Base-by-base conservation (phyloP, 2,113 vertebrate species). In the Prinia subflava region DNA sequence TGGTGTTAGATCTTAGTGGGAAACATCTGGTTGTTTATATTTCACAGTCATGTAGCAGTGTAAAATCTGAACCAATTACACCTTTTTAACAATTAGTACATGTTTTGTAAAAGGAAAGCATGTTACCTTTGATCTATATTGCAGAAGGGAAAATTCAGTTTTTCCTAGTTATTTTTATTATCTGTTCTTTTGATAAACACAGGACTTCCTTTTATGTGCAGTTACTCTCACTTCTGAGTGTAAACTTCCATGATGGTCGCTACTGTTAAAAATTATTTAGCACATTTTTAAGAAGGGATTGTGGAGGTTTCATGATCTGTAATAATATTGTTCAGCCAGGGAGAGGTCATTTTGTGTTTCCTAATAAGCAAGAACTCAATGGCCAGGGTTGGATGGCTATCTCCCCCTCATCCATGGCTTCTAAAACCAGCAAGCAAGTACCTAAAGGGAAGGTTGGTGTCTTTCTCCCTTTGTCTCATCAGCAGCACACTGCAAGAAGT, bases 391-490 rank as follows among this genome's bases (percentile, higher is more conserved):
- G 63, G 86, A 74, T 77, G 27, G 21, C 83, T 33, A 31, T 74
- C 63, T 90, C 47, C 22, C 56, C 64, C 35, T 81, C 71, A 67
- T 90, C 27, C 10, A 56, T 71, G 74, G 42, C 65, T 80, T 94
- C 8, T 2, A 82, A 89, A 89, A 55, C 60, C 50, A 82, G 69
- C 50, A 91, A 91, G 37, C 56, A 69, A 84, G 47, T 42, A 53
- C 47, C 73, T 65, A 25, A 81, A 49, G 42, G 83, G 56, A 65
- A 74, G 37, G 42, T 81, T 24, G 5, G 30, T 77, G 55, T 70
- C 73, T 92, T 92, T 80, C 52, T 96, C 87, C 60, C 74, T 84
- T 88, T 92, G 87, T 89, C 50, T 37, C n/a, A 15, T 50, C 41
- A 56, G 41, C 24, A 87, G 42, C 37, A 46, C 12, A 15, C 50